Percentiles rank a stretch among this genome's conserved stretches.
Evolutionary conservation across 2,888 invertebrate genomes (phyloP).

Genomic region (Hydropsyche betteni): DNA sequence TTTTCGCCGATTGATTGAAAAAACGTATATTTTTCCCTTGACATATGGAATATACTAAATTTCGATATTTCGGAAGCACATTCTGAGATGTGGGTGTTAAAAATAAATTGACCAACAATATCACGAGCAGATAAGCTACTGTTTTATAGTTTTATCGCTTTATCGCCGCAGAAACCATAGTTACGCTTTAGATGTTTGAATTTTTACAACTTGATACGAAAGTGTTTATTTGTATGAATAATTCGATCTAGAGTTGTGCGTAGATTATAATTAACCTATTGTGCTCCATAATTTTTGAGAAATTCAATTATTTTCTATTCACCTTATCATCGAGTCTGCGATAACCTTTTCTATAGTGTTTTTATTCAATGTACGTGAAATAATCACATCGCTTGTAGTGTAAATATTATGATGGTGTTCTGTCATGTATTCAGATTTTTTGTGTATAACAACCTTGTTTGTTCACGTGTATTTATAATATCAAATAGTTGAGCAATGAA

Average conservation of each 20-base stretch:
- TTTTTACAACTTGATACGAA: no score
- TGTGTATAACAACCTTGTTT: background rate
- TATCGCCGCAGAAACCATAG: background rate
- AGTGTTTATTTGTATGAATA: background rate
- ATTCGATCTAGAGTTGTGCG: background rate
- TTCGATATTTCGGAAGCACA: background rate
- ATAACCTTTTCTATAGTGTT: background rate
- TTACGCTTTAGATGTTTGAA: background rate
- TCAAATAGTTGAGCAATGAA: conserved; percentile 15
- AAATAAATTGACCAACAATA: background rate
- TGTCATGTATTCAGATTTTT: background rate
- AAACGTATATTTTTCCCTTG: no score
- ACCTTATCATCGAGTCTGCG: background rate
- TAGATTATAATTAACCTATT: background rate
- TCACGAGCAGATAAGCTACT: conserved; percentile 15
- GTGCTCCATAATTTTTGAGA: no score
- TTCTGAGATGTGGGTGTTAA: background rate
- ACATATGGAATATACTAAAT: no score
- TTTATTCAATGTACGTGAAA: background rate
- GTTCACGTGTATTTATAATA: background rate
- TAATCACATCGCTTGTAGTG: background rate
- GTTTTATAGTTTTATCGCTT: conserved; percentile 15
- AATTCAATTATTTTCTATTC: no score
- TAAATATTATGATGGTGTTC: background rate
- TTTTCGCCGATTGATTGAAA: no score